phyloP scores from a whole-genome alignment of 2,797 vertebrate species.

The Brotula barbata region DNA sequence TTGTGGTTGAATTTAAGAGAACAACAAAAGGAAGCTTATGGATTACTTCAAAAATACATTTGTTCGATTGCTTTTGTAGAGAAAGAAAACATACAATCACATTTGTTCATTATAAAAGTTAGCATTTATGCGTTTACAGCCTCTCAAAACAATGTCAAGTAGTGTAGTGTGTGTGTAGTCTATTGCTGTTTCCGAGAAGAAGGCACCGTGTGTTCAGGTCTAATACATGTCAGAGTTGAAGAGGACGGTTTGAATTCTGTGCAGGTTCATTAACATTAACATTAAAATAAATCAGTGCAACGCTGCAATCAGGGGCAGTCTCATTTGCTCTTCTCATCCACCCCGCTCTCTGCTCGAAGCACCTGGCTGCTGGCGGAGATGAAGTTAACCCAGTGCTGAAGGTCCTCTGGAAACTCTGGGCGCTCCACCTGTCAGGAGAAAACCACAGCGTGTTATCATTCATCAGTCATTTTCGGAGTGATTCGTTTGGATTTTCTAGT shows the following conservation, averaged over 20 bases:
- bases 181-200: conserved; percentile 6
- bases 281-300: neutral
- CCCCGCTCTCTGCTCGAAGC: conserved; percentile 82
- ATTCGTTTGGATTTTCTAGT: neutral
- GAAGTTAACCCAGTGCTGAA: conserved; percentile 88
- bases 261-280: conserved; percentile 6
- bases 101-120: neutral
- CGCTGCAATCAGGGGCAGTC: too few relatives aligned
- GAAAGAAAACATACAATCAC: conserved; percentile 2
- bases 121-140: neutral
- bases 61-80: conserved; percentile 15
- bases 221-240: neutral
- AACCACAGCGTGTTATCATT: neutral
- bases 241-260: neutral
- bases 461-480: too few relatives aligned
- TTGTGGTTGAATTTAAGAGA: neutral
- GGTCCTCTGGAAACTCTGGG: conserved; percentile 87
- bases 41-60: neutral
- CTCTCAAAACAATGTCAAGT: neutral
- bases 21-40: neutral
- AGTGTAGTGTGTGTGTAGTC: conserved; percentile 3
- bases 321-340: conserved; percentile 79
- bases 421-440: conserved; percentile 80
- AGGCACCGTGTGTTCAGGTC: conserved; percentile 54
- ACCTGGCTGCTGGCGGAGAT: conserved; percentile 87